Evolutionary conservation across 2,113 vertebrate genomes (phyloP), one percentile per base, ranked within the genome.

Genomic region (Perca flavescens): DNA sequence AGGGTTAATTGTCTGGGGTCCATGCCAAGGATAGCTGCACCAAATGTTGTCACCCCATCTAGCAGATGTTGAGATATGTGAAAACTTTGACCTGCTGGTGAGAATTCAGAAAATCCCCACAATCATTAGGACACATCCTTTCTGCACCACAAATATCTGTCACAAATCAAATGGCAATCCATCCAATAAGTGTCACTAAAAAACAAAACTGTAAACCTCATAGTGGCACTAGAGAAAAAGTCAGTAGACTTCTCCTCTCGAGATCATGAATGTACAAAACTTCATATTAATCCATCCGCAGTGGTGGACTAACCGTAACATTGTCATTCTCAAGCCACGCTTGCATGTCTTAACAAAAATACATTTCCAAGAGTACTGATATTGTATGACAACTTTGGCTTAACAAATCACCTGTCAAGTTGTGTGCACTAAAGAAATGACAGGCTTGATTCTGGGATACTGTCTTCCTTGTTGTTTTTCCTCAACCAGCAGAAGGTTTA

Each of bases 401-500:
- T 25, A 36, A 61, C 52, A 34, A 50, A 58, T 34, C 8, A 54
- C 22, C 17, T 69, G 63, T 61, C 25, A 63, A 11, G 46, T 31
- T 40, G 4, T 70, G 22, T 46, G 11, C 31, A 54, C 22, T 75
- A n/a, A 50, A 49, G 13, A 49, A 53, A 4, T 68, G 34, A 12
- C 49, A 67, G 63, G 43, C 47, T 63, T 61, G 53, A 49, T 52
- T 50, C 52, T 54, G 43, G 19, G 70, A 73, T 53, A 22, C 25
- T 81, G n/a, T 79, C 31, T 14, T 77, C 50, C 34, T 14, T 21
- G 19, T 72, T 76, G 68, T 75, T 88, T 87, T 84, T 60, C 82
- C 57, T 74, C 75, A 67, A 47, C 69, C 75, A 73, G 67, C 73
- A 82, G 75, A 84, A 60, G 82, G 74, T 85, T 84, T 40, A 63